Base-by-base conservation (phyloP, 2,113 vertebrate genomes). In the Engystomops pustulosus region DNA sequence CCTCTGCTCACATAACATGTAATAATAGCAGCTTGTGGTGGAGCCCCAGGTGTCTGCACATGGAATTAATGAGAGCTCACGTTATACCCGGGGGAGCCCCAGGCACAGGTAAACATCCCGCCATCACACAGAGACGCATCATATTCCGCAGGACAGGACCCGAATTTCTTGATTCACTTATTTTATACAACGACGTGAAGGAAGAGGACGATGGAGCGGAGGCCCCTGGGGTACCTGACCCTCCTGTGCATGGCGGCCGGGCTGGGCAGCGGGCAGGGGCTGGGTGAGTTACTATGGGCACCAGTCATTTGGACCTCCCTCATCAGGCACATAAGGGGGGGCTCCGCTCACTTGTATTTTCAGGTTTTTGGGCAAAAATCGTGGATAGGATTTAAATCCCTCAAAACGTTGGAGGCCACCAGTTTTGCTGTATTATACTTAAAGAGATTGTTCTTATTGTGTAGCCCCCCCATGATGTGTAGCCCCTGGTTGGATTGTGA, bases 281-380 rank as follows among this genome's bases (percentile, higher is more conserved):
- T 53, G 17, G 82, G 82, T 84, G 72, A 84, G 82, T 76, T 2
- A 0, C 60, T 65, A 30, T 9, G 14, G 3, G 60, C 3, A 25
- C 38, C 36, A 9, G 38, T 14, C 69, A 45, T 72, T 14, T 20
- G 70, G 69, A 47, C 25, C 2, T 1, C 8, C 5, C 7, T 62
- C 27, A 30, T 32, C 6, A 30, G 3, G 25, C 12, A 62, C 58
- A 6, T 30, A 30, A n/a, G 12, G 25, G 1, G 25, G 12, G 25
- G 25, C 58, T 23, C 58, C 1, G 23, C 23, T 62, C 11, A 11
- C 25, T n/a, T n/a, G n/a, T n/a, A n/a, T n/a, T n/a, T n/a, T n/a
- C n/a, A n/a, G n/a, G n/a, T n/a, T n/a, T n/a, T n/a, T n/a, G n/a
- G n/a, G 23, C 12, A 3, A 60, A 23, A n/a, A 23, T 10, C 2